Evolutionary conservation across 1,140 invertebrate species (phyloP).

Genomic region (Batillaria attramentaria): DNA sequence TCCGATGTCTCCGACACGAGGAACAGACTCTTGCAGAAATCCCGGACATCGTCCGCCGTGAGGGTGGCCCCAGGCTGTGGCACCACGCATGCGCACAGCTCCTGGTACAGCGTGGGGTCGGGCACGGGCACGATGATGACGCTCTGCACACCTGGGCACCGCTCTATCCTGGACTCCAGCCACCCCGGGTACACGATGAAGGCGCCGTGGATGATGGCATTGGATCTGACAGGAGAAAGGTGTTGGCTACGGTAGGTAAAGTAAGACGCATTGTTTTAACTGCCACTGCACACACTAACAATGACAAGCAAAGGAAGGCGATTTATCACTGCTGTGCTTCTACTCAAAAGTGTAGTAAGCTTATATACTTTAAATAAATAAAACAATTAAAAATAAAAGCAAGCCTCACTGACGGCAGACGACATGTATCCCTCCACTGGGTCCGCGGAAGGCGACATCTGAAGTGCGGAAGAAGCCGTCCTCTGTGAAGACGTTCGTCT

Average conservation of each 20-base stretch:
- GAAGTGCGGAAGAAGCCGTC: background rate
- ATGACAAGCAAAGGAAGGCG: no score
- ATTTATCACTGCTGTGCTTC: no score
- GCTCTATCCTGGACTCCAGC: constrained; percentile 12
- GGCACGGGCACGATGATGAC: constrained; percentile 18
- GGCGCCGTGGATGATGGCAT: constrained; percentile 21
- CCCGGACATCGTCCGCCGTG: background rate
- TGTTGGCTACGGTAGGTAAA: no score
- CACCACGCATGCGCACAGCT: constrained; percentile 29
- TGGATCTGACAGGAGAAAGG: no score
- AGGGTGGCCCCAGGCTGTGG: background rate
- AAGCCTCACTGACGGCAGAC: background rate
- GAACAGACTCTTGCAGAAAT: background rate
- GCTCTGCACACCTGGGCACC: constrained; percentile 14
- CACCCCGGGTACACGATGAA: constrained; percentile 25
- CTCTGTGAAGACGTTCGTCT: background rate
- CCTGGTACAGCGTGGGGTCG: background rate
- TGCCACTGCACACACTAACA: no score
- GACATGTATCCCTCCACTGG: background rate
- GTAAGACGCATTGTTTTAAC: no score
- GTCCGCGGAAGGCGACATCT: background rate
- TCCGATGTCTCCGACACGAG: background rate
- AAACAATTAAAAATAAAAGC: background rate
- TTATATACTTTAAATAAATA: no score
- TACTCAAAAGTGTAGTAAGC: no score